Base-by-base conservation (phyloP, 2,113 vertebrate genomes). In the Ictalurus punctatus region DNA sequence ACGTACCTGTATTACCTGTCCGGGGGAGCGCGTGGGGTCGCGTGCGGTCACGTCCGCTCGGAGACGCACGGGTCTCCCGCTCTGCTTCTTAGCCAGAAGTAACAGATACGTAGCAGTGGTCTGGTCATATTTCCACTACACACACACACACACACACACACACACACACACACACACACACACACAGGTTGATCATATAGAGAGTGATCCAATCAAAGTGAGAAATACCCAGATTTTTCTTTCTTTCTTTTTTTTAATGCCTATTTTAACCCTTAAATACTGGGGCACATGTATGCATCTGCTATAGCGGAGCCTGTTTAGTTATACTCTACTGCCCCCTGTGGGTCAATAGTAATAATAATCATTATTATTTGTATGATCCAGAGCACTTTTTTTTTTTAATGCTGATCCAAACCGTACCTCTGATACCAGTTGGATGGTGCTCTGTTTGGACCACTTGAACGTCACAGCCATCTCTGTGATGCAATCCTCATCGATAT, bases 401-500 rank as follows among this genome's bases (percentile, higher is more conserved):
- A 8, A 3, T 56, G 14, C 27, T 81, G 16, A 58, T 81, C 7
- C n/a, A 34, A 5, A 63, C 27, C 23, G 3, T 84, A 96, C 98
- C 98, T 97, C 93, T 52, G 96, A 96, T 87, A 99, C 94, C 59
- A 98, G 92, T 2, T 95, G 90, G 44, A 93, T 87, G 92, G 96
- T 96, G 89, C 92, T 95, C 85, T 96, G 92, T 91, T 93, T 97
- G 90, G 96, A 98, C 44, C 92, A 94, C 88, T 96, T 96, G 90
- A 96, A 93, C 92, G 95, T 94, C 71, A 97, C 95, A 3, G 97
- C 97, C 94, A 99, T 97, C 92, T 99, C 97, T 17, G 95, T 96
- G 89, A 99, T 21, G 2, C 98, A 99, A 93, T 99, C 98, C 90
- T 97, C 97, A 93, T 99, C 98, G 78, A 98, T 95, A 86, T 96